Conservation (phyloP, 2,888 invertebrate genomes). For the Leucoptera coffeella region DNA sequence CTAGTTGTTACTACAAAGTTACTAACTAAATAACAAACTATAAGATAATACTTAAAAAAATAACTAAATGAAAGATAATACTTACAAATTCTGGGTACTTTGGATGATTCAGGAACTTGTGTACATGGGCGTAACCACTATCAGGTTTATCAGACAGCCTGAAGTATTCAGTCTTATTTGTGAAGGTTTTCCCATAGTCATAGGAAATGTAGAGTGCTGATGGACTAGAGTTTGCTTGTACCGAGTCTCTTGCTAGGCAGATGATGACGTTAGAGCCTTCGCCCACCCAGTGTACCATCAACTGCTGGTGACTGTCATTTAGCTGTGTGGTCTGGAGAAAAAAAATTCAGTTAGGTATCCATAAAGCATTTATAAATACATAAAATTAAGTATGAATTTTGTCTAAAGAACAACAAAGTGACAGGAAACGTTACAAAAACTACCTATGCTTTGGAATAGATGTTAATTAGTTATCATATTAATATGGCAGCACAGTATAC, state of each 20-base stretch:
- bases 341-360: too few relatives aligned
- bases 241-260: slow-evolving; percentile 73
- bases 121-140: slow-evolving; percentile 62
- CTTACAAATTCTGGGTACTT: slow-evolving; percentile 74
- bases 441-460: too few relatives aligned
- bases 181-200: slow-evolving; percentile 78
- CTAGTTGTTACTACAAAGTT: too few relatives aligned
- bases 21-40: too few relatives aligned
- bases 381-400: too few relatives aligned
- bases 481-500: too few relatives aligned
- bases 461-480: too few relatives aligned
- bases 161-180: slow-evolving; percentile 66
- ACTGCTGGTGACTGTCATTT: slow-evolving; percentile 81
- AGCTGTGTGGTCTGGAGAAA: slow-evolving; percentile 72
- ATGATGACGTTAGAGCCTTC: slow-evolving; percentile 82
- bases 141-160: slow-evolving; percentile 41
- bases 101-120: slow-evolving; percentile 82
- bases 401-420: too few relatives aligned
- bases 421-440: too few relatives aligned
- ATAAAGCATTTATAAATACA: too few relatives aligned
- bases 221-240: slow-evolving; percentile 54
- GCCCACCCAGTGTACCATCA: slow-evolving; percentile 91
- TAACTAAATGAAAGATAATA: too few relatives aligned
- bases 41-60: too few relatives aligned
- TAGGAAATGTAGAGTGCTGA: slow-evolving; percentile 81